Evolutionary conservation across 2,797 vertebrate species (phyloP).

Genomic region (Lagocephalus sceleratus): DNA sequence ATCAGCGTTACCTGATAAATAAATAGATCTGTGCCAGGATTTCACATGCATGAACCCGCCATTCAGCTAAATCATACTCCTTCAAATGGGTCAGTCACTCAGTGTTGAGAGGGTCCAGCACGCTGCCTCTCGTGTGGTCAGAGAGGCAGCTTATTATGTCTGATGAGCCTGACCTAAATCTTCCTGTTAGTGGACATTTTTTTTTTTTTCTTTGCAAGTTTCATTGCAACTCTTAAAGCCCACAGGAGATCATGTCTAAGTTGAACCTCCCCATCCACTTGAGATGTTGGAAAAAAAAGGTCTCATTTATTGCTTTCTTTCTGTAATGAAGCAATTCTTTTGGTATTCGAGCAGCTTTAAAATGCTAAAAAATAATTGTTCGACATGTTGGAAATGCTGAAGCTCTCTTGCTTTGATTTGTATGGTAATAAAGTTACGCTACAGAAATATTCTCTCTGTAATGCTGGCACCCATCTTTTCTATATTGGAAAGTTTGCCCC

Average conservation of each 20-base stretch:
- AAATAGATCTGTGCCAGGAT: slow-evolving; percentile 54
- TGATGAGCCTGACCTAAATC: slow-evolving; percentile 76
- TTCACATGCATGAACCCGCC: slow-evolving; percentile 35
- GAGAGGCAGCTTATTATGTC: slow-evolving; percentile 64
- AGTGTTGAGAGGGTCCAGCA: slow-evolving; percentile 58
- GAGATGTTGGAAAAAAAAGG: background rate
- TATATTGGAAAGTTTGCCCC: background rate
- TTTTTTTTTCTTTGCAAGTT: slow-evolving; percentile 31
- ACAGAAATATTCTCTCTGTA: slow-evolving; percentile 5
- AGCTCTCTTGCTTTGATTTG: slow-evolving; percentile 17
- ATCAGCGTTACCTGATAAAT: background rate
- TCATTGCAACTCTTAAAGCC: slow-evolving; percentile 55
- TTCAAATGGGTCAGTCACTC: slow-evolving; percentile 50
- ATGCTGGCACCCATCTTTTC: background rate
- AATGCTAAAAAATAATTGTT: slow-evolving; percentile 3
- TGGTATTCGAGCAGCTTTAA: too few species aligned
- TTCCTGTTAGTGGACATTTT: slow-evolving; percentile 56
- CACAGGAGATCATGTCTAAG: slow-evolving; percentile 64
- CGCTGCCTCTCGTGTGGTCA: slow-evolving; percentile 62
- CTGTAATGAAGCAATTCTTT: too few species aligned
- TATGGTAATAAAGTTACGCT: background rate
- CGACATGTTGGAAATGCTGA: background rate
- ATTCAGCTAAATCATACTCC: slow-evolving; percentile 46
- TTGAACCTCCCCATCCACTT: slow-evolving; percentile 39
- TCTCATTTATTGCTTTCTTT: background rate